Conservation (phyloP, 2,113 vertebrate genomes). For the Eulemur macaco region DNA sequence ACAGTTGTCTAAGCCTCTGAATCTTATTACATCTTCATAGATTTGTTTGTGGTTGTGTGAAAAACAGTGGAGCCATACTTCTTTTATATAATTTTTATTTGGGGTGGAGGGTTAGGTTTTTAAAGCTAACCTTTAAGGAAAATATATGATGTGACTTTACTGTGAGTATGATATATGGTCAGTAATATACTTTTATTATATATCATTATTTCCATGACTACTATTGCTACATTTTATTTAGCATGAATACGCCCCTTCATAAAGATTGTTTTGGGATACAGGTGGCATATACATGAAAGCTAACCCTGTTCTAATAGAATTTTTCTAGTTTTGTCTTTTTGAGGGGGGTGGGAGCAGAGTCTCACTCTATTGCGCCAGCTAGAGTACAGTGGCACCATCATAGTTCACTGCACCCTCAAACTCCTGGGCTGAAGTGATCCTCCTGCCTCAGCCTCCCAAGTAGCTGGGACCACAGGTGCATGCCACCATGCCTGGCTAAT, state of each 20-base stretch:
- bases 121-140: constrained; percentile 39
- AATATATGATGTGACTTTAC: not conserved
- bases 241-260: not conserved
- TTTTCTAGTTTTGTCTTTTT: constrained; percentile 29
- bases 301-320: constrained; percentile 11
- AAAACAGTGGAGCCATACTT: not conserved
- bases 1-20: not conserved
- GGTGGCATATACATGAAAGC: not conserved
- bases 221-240: constrained; percentile 13
- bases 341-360: not conserved
- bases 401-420: not conserved
- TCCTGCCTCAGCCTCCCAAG: not conserved
- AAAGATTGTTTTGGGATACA: not conserved
- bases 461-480: not conserved
- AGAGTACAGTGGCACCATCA: not conserved
- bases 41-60: not conserved
- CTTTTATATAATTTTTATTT: not conserved
- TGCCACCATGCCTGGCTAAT: not conserved
- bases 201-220: not conserved
- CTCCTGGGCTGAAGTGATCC: not conserved
- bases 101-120: not conserved
- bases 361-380: not conserved
- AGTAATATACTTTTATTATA: not conserved
- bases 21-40: not conserved
- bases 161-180: not conserved